These are phyloP conservation scores for Alosa alosa DNA, from an alignment of 2,113 vertebrate genomes.

Conservation along the genomic window DNA sequence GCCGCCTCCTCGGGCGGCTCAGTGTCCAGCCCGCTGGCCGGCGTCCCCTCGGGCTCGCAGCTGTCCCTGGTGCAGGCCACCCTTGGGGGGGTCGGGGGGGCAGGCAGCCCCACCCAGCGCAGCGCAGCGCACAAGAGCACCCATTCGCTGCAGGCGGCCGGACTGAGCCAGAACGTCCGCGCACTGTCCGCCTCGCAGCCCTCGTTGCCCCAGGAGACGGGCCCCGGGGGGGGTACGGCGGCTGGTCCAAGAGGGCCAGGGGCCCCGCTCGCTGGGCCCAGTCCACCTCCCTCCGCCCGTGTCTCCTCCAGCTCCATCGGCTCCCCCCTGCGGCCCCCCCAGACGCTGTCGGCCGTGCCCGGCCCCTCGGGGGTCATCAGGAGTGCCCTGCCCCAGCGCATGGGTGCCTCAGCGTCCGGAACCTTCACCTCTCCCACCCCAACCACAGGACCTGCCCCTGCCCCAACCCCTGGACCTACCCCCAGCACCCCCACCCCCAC, in stretches of 20 bases:
- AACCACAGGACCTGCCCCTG: background rate
- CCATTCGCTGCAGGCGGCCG: conserved; percentile 80
- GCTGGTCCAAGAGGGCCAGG: conserved; percentile 43
- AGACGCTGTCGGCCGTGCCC: conserved; percentile 59
- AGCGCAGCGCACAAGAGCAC: conserved; percentile 79
- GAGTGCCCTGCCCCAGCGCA: conserved; percentile 67
- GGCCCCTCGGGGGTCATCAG: conserved; percentile 66
- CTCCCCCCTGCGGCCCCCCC: conserved; percentile 43
- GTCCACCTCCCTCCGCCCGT: conserved; percentile 73
- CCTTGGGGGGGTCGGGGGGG: conserved; percentile 35
- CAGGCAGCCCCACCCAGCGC: conserved; percentile 60
- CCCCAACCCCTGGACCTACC: background rate
- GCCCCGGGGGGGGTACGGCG: conserved; percentile 56
- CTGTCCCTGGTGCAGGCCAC: conserved; percentile 81
- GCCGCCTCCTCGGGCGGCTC: conserved; percentile 63
- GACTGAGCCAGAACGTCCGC: conserved; percentile 83
- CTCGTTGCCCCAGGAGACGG: conserved; percentile 84
- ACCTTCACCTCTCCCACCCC: background rate
- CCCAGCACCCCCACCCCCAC: background rate
- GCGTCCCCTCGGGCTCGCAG: conserved; percentile 79
- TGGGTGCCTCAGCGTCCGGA: conserved; percentile 34
- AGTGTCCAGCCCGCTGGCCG: conserved; percentile 40
- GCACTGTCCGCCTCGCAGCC: conserved; percentile 88
- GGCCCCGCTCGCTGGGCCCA: conserved; percentile 61
- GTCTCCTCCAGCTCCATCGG: conserved; percentile 79